These are phyloP conservation scores for Pristionchus pacificus DNA, from an alignment of 1,140 invertebrate genomes.

Conservation along the genomic window DNA sequence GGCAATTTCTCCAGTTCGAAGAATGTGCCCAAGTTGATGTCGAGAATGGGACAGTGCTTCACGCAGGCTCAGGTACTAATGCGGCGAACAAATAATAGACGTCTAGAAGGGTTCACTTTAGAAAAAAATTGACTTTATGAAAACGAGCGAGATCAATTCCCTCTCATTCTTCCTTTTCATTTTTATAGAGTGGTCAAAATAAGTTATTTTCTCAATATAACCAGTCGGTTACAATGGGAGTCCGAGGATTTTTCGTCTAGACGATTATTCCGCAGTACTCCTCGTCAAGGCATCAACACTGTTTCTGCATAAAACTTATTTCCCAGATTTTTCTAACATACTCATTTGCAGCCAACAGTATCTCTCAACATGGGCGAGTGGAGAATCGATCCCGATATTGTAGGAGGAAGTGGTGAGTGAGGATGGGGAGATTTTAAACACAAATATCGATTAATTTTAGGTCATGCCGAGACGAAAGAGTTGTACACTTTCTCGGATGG, in stretches of 20 bases:
- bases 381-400: conserved; percentile 22
- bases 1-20: conserved; percentile 46
- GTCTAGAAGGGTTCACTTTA: no score
- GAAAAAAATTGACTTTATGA: no score
- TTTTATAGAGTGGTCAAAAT: no score
- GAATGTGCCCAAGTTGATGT: conserved; percentile 54
- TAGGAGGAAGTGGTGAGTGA: conserved; percentile 14
- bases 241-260: no score
- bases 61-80: conserved; percentile 41
- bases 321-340: no score
- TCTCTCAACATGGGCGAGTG: conserved; percentile 7
- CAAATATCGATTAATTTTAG: background rate
- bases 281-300: no score
- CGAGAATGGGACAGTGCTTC: conserved; percentile 55
- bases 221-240: no score
- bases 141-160: no score
- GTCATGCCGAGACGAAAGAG: conserved; percentile 12
- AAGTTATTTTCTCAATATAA: no score
- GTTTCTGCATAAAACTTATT: no score
- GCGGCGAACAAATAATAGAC: background rate
- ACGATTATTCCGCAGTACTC: no score
- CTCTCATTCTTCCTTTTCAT: no score
- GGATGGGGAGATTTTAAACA: background rate
- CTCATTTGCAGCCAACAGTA: conserved; percentile 27
- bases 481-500: conserved; percentile 38